Base-by-base conservation (phyloP, 2,888 invertebrate genomes). In the Griposia aprilina region DNA sequence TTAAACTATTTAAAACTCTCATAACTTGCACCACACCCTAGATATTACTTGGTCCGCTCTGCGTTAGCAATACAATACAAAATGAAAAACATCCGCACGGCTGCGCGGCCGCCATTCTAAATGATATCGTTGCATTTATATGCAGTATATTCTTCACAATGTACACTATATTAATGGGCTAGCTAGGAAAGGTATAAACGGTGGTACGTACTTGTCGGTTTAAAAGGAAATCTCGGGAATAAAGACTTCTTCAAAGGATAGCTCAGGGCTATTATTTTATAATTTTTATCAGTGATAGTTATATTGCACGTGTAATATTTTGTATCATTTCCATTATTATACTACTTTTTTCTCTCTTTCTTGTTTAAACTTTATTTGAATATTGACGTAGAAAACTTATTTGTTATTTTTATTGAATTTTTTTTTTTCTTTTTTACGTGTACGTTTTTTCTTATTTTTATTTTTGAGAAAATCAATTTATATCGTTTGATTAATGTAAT, bases 21-120 rank as follows among this genome's bases (percentile, higher is more conserved):
- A 11, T 82, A 23, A 59, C 82, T 87, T 87, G 68, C 0, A 83
- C 81, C 87, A 78, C 4, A 48, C 41, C 10, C 23, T 8, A 59
- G 68, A 83, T 85, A 88, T 89, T 89, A 88, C 87, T 90, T 74
- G 83, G 78, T 78, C 84, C 78, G 67, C 68, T 72, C 73, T 75
- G 86, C 84, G 81, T 82, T 81, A 88, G 90, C 90, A 92, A 91
- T 90, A 85, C 84, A 81, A 77, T 72, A 83, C 83, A 55, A 86
- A 90, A 91, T 91, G 90, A 90, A 90, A 92, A 90, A 88, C 87
- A 84, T 87, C 84, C 79, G 79, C 78, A 23, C 60, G 59, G 69
- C 65, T 70, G 74, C 87, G 69, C 77, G 15, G 52, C 55, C 17
- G 76, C 72, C 68, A 72, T 76, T 84, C 36, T 70, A 45, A 87